phyloP scores from a whole-genome alignment of 2,888 invertebrate genomes.

The Drosophila subsilvestris region DNA sequence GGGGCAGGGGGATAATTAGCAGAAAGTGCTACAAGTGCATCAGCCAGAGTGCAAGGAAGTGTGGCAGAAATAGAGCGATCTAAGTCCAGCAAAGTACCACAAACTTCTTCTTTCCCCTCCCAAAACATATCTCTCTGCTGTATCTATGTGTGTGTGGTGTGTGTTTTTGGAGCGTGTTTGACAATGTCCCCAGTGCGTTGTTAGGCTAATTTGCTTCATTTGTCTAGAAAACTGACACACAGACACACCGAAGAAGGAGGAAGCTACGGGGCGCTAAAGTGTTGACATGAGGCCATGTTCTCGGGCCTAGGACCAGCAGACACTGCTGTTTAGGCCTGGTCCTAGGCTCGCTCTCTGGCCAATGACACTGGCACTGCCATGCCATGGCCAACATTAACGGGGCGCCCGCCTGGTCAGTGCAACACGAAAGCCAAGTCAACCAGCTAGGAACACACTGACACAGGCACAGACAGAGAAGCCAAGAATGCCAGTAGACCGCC shows the following conservation, averaged over 20 bases:
- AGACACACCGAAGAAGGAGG: slow-evolving; percentile 20
- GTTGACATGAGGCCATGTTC: slow-evolving; percentile 70
- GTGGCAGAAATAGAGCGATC: slow-evolving; percentile 37
- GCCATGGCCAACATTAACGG: slow-evolving; percentile 48
- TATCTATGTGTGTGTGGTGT: slow-evolving; percentile 14
- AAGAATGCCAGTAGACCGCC: slow-evolving; percentile 14
- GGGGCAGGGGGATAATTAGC: slow-evolving; percentile 57
- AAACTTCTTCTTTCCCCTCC: slow-evolving; percentile 8
- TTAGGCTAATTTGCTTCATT: slow-evolving; percentile 76
- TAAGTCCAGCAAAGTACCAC: slow-evolving; percentile 20
- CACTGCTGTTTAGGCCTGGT: slow-evolving; percentile 13
- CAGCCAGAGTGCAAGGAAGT: slow-evolving; percentile 10
- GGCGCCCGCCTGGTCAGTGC: slow-evolving; percentile 35
- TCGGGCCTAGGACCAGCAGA: slow-evolving; percentile 38
- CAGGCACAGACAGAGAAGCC: slow-evolving; percentile 17
- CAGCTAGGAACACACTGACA: slow-evolving; percentile 29
- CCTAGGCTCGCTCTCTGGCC: not conserved
- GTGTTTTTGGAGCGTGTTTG: slow-evolving; percentile 31
- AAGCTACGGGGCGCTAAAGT: slow-evolving; percentile 51
- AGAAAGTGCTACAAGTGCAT: slow-evolving; percentile 65
- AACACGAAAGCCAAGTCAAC: slow-evolving; percentile 58
- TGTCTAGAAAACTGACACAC: slow-evolving; percentile 56
- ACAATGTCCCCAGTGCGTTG: slow-evolving; percentile 70
- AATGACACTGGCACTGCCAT: slow-evolving; percentile 3
- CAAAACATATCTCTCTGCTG: not conserved